Percentiles rank a stretch among this genome's conserved stretches.
phyloP scores from a whole-genome alignment of 2,113 vertebrate genomes.

The Aviceda subcristata region DNA sequence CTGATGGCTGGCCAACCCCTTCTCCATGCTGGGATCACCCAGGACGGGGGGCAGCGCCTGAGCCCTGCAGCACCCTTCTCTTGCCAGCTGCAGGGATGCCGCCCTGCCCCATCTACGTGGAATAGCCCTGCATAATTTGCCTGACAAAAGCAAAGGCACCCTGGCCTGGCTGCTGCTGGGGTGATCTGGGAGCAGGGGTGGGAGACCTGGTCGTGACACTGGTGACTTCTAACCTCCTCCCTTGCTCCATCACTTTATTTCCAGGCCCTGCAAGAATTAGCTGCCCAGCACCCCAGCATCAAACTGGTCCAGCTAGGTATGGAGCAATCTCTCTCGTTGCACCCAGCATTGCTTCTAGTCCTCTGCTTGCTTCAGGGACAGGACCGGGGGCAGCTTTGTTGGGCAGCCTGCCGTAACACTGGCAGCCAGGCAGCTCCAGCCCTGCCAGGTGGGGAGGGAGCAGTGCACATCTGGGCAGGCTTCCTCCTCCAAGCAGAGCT shows the following conservation, averaged over 20 bases:
- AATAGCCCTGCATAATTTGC: background rate
- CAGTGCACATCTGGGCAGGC: background rate
- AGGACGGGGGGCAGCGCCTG: background rate
- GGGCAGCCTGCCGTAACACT: background rate
- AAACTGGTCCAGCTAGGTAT: slow-evolving; percentile 50
- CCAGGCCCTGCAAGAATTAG: slow-evolving; percentile 30
- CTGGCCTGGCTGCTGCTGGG: background rate
- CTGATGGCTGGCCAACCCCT: background rate
- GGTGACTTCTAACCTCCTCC: background rate
- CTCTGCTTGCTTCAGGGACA: background rate
- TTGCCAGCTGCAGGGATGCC: accelerated
- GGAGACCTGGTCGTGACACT: accelerated
- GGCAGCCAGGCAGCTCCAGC: background rate
- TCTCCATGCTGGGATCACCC: background rate
- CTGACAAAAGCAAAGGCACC: background rate
- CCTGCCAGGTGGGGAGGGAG: background rate
- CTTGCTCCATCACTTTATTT: background rate
- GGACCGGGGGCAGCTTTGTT: background rate
- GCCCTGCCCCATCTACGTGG: background rate
- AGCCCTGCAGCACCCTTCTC: background rate
- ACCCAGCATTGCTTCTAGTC: background rate
- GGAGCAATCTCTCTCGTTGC: background rate
- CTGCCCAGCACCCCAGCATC: slow-evolving; percentile 20
- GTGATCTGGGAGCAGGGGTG: background rate
- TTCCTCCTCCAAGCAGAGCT: background rate